Conservation (phyloP, 2,113 vertebrate species). For the Calyptommatus sinebrachiatus region DNA sequence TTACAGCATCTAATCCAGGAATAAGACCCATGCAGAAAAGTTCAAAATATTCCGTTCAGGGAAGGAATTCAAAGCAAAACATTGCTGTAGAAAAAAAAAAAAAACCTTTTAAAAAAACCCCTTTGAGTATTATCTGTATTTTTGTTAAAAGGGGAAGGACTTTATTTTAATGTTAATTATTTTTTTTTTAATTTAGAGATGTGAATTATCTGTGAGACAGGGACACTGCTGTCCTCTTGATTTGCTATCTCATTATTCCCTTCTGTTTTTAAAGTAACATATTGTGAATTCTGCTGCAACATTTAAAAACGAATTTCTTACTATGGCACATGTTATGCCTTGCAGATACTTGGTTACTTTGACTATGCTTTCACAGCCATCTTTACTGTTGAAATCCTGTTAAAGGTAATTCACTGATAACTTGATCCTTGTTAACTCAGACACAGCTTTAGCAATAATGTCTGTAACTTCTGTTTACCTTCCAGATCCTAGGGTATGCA, state of each 20-base stretch:
- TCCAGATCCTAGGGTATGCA: constrained; percentile 99
- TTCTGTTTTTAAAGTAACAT: constrained; percentile 23
- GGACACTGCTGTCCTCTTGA: constrained; percentile 9
- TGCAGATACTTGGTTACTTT: constrained; percentile 99
- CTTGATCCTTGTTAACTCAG: constrained; percentile 63
- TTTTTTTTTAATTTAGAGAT: not conserved
- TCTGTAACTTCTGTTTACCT: constrained; percentile 86
- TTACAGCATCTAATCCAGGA: too few species aligned
- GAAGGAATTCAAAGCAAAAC: not conserved
- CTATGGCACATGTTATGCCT: constrained; percentile 78
- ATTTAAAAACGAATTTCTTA: constrained; percentile 54
- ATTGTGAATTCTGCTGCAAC: constrained; percentile 19
- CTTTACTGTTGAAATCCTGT: constrained; percentile 99
- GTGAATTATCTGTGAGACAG: constrained; percentile 17
- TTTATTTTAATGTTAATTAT: constrained; percentile 8
- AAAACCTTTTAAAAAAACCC: constrained; percentile 25
- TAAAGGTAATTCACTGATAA: constrained; percentile 91
- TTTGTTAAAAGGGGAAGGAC: constrained; percentile 10
- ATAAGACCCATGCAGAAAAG: too few species aligned
- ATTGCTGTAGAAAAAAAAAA: not conserved
- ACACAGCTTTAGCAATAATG: constrained; percentile 80
- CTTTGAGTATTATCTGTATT: not conserved
- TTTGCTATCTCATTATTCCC: not conserved
- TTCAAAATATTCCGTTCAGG: not conserved
- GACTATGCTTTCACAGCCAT: constrained; percentile 99